Conservation (phyloP, 2,888 invertebrate species). For the Lamproptera curius region DNA sequence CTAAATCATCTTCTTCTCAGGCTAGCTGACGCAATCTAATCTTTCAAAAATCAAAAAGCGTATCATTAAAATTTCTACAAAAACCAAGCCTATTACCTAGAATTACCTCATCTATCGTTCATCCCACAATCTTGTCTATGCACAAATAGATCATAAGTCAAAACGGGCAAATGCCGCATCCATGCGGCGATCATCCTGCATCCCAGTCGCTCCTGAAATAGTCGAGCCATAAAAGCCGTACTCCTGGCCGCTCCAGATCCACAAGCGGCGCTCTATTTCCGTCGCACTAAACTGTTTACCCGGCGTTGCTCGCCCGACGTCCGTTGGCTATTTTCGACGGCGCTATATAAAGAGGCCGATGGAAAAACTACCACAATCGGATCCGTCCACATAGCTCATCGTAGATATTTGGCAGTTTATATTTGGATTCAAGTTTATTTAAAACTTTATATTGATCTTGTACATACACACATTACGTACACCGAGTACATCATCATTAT, state of each 20-base stretch:
- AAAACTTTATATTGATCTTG: too few relatives aligned
- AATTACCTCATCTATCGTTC: too few relatives aligned
- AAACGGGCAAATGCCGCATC: conserved; percentile 2
- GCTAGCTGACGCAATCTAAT: too few relatives aligned
- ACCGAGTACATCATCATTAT: too few relatives aligned
- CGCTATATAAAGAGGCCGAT: conserved; percentile 61
- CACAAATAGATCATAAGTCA: too few relatives aligned
- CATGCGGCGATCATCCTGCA: not conserved
- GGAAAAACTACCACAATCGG: conserved; percentile 41
- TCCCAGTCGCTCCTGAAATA: conserved; percentile 37
- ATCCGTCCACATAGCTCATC: too few relatives aligned
- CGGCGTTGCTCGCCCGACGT: conserved; percentile 30
- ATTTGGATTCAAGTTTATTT: too few relatives aligned
- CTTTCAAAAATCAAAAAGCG: too few relatives aligned
- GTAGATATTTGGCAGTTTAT: too few relatives aligned
- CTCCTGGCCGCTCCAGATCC: conserved; percentile 58
- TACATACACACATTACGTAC: too few relatives aligned
- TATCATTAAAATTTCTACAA: not conserved
- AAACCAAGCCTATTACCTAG: too few relatives aligned
- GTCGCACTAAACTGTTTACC: conserved; percentile 35
- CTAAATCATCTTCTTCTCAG: conserved; percentile 1
- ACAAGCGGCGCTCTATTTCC: conserved; percentile 54
- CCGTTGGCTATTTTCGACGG: conserved; percentile 56
- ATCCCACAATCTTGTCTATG: too few relatives aligned
- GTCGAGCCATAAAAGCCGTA: conserved; percentile 51